Percentiles rank a stretch among this genome's conserved stretches.
Evolutionary conservation across 2,888 invertebrate species (phyloP).

Genomic region (Anoncus sp.): DNA sequence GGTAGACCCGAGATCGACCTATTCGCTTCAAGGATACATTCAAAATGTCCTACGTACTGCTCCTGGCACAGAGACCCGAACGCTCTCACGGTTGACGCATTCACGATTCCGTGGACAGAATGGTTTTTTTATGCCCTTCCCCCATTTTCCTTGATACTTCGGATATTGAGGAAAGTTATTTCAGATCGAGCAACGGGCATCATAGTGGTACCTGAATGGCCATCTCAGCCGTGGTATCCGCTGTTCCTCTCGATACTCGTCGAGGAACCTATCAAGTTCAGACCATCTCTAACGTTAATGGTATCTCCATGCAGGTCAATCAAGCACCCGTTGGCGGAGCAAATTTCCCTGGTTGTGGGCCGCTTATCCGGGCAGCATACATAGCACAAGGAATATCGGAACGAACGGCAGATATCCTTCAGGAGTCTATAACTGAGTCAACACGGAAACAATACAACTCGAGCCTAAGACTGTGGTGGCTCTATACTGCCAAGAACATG

Average conservation of each 20-base stretch:
- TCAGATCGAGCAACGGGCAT: slow-evolving; percentile 72
- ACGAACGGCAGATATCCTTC: slow-evolving; percentile 35
- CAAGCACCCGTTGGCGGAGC: slow-evolving; percentile 64
- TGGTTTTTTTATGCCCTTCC: slow-evolving; percentile 60
- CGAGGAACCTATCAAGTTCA: slow-evolving; percentile 35
- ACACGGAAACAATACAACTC: slow-evolving; percentile 27
- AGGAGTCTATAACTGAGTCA: slow-evolving; percentile 14
- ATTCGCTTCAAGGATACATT: slow-evolving; percentile 59
- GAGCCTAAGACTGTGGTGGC: slow-evolving; percentile 15
- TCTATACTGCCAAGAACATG: slow-evolving; percentile 21
- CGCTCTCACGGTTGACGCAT: slow-evolving; percentile 43
- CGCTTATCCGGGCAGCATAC: slow-evolving; percentile 66
- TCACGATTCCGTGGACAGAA: slow-evolving; percentile 13
- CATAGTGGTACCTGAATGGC: slow-evolving; percentile 72
- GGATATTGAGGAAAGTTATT: slow-evolving; percentile 57
- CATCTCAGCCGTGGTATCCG: slow-evolving; percentile 74
- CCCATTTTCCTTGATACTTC: slow-evolving; percentile 54
- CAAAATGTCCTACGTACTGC: slow-evolving; percentile 16
- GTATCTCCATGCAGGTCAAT: slow-evolving; percentile 66
- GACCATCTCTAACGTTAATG: slow-evolving; percentile 65
- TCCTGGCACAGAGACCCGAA: slow-evolving; percentile 55
- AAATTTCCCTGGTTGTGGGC: slow-evolving; percentile 65
- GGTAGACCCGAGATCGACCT: slow-evolving; percentile 55
- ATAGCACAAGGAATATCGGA: slow-evolving; percentile 58
- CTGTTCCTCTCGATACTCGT: slow-evolving; percentile 48